These are phyloP conservation scores for Heterotis niloticus DNA, from an alignment of 2,113 vertebrate species.

Conservation along the genomic window DNA sequence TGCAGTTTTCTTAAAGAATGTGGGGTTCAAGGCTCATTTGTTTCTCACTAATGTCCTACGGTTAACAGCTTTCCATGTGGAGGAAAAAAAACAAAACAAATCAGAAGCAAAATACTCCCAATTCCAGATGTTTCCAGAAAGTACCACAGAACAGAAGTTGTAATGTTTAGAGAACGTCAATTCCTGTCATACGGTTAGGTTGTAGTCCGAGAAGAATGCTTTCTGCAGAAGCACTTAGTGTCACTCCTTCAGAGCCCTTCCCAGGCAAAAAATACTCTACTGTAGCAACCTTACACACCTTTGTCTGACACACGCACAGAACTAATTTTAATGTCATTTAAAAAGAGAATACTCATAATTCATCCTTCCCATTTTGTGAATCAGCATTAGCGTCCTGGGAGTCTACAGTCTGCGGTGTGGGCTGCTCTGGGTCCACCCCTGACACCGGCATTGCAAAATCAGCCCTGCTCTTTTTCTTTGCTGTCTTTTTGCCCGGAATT, in stretches of 20 bases:
- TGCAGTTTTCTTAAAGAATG: no score
- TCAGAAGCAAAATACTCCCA: no score
- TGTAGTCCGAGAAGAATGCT: not conserved
- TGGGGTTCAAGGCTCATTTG: no score
- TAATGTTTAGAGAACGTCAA: not conserved
- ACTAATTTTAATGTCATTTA: not conserved
- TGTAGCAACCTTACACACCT: not conserved
- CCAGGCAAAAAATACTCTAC: not conserved
- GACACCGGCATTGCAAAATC: not conserved
- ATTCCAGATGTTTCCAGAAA: no score
- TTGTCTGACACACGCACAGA: not conserved
- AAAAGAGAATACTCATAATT: conserved; percentile 54
- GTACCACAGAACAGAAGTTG: not conserved
- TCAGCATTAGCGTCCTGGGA: conserved; percentile 18
- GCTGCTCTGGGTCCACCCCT: conserved; percentile 16
- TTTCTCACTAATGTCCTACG: no score
- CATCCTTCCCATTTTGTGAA: conserved; percentile 45
- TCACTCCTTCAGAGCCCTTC: not conserved
- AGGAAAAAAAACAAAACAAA: no score
- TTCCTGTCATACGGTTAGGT: not conserved
- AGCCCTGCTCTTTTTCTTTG: not conserved
- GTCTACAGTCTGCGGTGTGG: conserved; percentile 12
- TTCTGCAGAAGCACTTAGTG: not conserved
- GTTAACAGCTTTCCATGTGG: no score
- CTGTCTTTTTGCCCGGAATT: no score